A percentile compares a stretch with the other conserved stretches of the same genome.
These are phyloP conservation scores for Chymomyza caudatula DNA, from an alignment of 2,888 invertebrate species.

Conservation along the genomic window DNA sequence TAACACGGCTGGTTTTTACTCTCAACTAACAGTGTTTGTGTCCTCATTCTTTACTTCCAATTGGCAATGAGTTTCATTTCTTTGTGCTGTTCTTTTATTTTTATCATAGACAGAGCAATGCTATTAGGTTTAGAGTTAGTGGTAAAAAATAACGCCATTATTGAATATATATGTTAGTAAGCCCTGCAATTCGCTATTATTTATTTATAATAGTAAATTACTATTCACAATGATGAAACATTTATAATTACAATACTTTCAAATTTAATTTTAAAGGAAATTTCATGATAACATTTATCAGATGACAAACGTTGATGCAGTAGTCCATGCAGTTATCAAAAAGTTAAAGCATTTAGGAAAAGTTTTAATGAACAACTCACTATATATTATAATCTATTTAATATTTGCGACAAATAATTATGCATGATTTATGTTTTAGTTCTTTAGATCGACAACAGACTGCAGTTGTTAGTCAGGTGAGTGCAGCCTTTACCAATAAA, in stretches of 20 bases:
- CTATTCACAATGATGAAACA: constrained; percentile 35
- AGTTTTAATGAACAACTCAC: neutral
- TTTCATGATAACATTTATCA: constrained; percentile 28
- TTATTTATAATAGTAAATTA: neutral
- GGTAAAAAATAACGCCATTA: neutral
- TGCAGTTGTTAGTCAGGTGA: constrained; percentile 8
- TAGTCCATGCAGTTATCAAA: neutral
- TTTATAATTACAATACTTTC: constrained; percentile 68
- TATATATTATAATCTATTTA: neutral
- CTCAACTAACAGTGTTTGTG: neutral
- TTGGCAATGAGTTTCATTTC: neutral
- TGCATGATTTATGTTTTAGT: constrained; percentile 18
- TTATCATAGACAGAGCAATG: neutral
- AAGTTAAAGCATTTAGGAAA: neutral
- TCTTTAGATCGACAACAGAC: neutral
- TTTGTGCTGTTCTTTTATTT: neutral
- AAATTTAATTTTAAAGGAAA: constrained; percentile 32
- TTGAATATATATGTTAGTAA: neutral
- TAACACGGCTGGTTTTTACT: neutral
- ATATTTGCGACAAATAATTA: constrained; percentile 35
- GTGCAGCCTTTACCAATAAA: constrained; percentile 11
- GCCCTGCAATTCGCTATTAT: neutral
- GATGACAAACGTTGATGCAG: too few species aligned
- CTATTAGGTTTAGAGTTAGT: neutral
- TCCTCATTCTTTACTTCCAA: neutral